Evolutionary conservation across 2,888 invertebrate species (phyloP).

Genomic region (Aplocera efformata): DNA sequence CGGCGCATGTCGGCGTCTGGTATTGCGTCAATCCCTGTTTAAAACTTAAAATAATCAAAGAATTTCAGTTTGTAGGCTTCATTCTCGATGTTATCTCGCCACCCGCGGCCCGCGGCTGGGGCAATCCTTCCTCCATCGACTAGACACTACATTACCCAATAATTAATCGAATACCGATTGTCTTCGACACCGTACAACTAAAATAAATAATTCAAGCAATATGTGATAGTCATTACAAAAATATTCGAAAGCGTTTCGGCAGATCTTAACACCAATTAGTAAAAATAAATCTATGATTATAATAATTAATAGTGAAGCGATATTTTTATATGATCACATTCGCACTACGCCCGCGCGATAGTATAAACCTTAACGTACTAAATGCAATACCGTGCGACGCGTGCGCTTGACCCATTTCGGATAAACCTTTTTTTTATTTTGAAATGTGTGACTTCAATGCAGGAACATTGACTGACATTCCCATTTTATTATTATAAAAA

Average conservation of each 20-base stretch:
- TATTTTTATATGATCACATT: slow-evolving; percentile 63
- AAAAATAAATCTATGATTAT: slow-evolving; percentile 63
- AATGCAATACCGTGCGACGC: slow-evolving; percentile 52
- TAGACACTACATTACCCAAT: slow-evolving; percentile 70
- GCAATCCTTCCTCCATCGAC: slow-evolving; percentile 53
- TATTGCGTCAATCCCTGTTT: slow-evolving; percentile 67
- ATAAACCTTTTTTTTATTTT: slow-evolving; percentile 47
- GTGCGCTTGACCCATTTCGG: slow-evolving; percentile 40
- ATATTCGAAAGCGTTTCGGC: slow-evolving; percentile 62
- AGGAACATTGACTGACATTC: slow-evolving; percentile 65
- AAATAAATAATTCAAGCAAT: slow-evolving; percentile 73
- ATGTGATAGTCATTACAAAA: slow-evolving; percentile 52
- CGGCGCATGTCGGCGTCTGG: slow-evolving; percentile 38
- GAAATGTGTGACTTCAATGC: slow-evolving; percentile 66
- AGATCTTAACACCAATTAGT: slow-evolving; percentile 57
- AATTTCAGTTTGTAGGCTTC: slow-evolving; percentile 46
- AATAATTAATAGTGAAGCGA: slow-evolving; percentile 60
- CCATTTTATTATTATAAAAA: slow-evolving; percentile 46
- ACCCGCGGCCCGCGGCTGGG: slow-evolving; percentile 39
- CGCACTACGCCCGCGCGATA: slow-evolving; percentile 50
- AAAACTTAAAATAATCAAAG: slow-evolving; percentile 48
- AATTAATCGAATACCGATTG: slow-evolving; percentile 52
- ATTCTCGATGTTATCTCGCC: slow-evolving; percentile 49
- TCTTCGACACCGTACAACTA: slow-evolving; percentile 52
- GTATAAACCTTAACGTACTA: slow-evolving; percentile 51